These are phyloP conservation scores for Falco rusticolus DNA, from an alignment of 2,797 vertebrate species.

Conservation along the genomic window DNA sequence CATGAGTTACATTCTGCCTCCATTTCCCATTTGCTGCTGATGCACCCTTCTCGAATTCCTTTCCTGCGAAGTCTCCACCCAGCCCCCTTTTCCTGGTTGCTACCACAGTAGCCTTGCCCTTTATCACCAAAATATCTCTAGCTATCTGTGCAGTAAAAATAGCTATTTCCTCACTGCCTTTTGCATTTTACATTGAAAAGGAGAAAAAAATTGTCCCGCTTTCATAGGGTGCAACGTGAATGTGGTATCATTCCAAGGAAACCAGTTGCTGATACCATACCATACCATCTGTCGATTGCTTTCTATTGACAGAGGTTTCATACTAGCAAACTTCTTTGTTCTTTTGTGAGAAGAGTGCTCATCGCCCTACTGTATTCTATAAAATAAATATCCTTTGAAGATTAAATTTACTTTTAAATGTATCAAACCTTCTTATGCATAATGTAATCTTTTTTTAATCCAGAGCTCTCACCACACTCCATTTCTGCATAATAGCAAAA, in stretches of 20 bases:
- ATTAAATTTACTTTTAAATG: background rate
- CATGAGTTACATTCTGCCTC: background rate
- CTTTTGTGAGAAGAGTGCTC: background rate
- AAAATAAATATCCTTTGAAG: background rate
- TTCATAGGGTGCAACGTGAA: background rate
- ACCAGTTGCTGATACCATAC: background rate
- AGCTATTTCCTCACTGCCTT: background rate
- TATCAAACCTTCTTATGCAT: background rate
- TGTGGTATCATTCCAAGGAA: background rate
- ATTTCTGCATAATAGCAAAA: constrained; percentile 16
- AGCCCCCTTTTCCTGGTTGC: constrained; percentile 18
- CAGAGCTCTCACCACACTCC: background rate
- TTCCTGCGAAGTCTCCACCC: constrained; percentile 43
- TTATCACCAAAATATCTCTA: constrained; percentile 35
- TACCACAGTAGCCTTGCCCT: constrained; percentile 11
- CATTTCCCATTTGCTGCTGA: background rate
- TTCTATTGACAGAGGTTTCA: background rate
- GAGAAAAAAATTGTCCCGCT: background rate
- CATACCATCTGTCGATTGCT: background rate
- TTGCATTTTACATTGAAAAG: constrained; percentile 1
- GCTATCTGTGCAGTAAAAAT: constrained; percentile 26
- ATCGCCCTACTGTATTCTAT: background rate
- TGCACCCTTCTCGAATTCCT: background rate
- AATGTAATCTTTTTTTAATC: constrained; percentile 5
- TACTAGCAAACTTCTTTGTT: background rate